Conservation (phyloP, 2,113 vertebrate species). For the Electrona antarctica region DNA sequence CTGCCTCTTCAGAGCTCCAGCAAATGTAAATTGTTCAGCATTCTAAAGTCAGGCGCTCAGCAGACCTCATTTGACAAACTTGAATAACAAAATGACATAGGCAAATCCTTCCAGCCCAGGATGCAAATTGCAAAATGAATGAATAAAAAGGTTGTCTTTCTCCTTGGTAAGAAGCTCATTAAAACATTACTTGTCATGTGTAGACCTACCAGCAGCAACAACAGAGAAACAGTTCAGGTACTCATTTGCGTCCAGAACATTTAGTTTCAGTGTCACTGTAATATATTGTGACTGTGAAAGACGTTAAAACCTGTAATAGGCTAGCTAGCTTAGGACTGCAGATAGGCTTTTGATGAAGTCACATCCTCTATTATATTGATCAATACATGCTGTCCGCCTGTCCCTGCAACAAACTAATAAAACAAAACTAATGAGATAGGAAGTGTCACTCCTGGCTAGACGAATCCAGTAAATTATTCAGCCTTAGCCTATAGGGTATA, state of each 20-base stretch:
- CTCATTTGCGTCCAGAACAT: background rate
- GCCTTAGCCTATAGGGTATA: slow-evolving; percentile 23
- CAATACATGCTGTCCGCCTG: background rate
- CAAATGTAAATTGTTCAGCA: background rate
- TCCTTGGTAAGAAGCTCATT: background rate
- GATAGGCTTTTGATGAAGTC: slow-evolving; percentile 21
- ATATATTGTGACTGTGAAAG: too few relatives aligned
- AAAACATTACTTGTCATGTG: slow-evolving; percentile 6
- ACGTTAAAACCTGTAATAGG: too few relatives aligned
- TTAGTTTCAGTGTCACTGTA: too few relatives aligned
- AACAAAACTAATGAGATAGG: slow-evolving; percentile 21
- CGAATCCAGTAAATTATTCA: slow-evolving; percentile 24
- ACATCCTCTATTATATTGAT: background rate
- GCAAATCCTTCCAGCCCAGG: slow-evolving; percentile 21
- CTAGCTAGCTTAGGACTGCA: background rate
- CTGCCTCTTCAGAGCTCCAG: background rate
- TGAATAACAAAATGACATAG: slow-evolving; percentile 11
- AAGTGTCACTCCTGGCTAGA: background rate
- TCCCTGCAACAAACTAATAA: slow-evolving; percentile 22
- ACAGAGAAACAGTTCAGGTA: background rate
- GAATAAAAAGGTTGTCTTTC: slow-evolving; percentile 2
- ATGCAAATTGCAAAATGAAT: background rate
- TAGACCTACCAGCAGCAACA: background rate
- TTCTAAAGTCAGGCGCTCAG: background rate
- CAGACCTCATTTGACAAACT: background rate